Evolutionary conservation across 1,140 invertebrate species (phyloP), one percentile per base, ranked within the genome.

Genomic region (Delia radicum): DNA sequence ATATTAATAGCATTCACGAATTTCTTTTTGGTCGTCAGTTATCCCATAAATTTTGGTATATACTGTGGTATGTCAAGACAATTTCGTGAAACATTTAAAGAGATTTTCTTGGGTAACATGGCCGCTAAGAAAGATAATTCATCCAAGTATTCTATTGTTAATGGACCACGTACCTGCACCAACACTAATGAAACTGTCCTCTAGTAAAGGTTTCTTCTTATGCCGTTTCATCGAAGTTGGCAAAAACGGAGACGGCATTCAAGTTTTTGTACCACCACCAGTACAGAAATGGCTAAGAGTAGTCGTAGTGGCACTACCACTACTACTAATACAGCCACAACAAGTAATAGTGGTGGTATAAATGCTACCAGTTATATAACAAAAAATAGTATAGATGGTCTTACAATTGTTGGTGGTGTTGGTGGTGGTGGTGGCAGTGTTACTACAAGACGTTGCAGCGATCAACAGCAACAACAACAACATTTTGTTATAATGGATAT

Each of bases 1-100:
- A 90, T 93, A 8, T 90, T 95, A 75, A 93, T 98, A 62, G 87
- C 97, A 21, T 91, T 97, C 79, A 95, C 94, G 0, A 96, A 96
- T 87, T 95, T 98, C 87, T 94, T 95, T 85, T 95, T 98, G 77
- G 93, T 96, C 61, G 89, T 96, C 7, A 95, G 93, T 21, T 98
- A 97, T 86, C 96, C 96, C 0, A 93, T 97, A 74, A 97, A 98
- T 87, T 98, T 98, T 82, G 95, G 95, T 73, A 97, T 98, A 76
- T 98, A 98, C 84, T 98, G 96, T 84, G 95, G 95, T 5, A 98
- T 98, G 96, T 95, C 94, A 65, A 89, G 95, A 26, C 95, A 97
- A 83, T 98, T 98, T 83, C 88, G 96, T 31, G 95, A 97, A 85
- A 98, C 96, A 0, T 98, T 98, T 87, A 95, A 95, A 80, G 92